Percentiles rank a stretch among this genome's conserved stretches.
phyloP scores from a whole-genome alignment of 2,888 invertebrate genomes.

The Auanema freiburgensis region DNA sequence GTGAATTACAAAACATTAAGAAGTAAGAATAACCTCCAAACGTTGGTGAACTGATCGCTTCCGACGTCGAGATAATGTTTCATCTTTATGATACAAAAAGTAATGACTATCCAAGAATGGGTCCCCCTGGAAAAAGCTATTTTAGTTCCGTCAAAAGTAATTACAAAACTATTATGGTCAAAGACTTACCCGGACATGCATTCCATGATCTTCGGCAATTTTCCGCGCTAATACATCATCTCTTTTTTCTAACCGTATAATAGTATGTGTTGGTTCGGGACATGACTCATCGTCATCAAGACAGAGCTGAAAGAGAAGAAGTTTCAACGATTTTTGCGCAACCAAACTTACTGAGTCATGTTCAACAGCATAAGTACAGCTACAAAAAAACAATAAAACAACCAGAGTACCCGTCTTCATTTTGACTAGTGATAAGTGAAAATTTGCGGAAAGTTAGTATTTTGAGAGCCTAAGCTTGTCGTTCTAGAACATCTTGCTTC shows the following conservation, averaged over 20 bases:
- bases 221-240: slow-evolving; percentile 57
- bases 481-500: no score
- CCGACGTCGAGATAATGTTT: slow-evolving; percentile 34
- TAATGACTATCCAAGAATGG: slow-evolving; percentile 61
- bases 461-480: no score
- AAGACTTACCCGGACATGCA: slow-evolving; percentile 51
- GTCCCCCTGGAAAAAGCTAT: slow-evolving; percentile 38
- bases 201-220: slow-evolving; percentile 56
- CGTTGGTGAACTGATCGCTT: slow-evolving; percentile 46
- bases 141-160: slow-evolving; percentile 2
- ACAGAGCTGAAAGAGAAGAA: slow-evolving; percentile 24
- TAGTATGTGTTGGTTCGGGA: slow-evolving; percentile 45
- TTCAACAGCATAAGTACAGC: slow-evolving; percentile 29
- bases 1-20: background rate
- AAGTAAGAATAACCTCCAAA: slow-evolving; percentile 20
- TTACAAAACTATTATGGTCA: background rate
- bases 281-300: slow-evolving; percentile 28
- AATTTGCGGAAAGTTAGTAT: no score
- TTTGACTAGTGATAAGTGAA: no score
- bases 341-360: slow-evolving; percentile 40
- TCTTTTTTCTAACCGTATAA: slow-evolving; percentile 55
- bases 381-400: no score
- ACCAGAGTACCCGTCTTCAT: no score
- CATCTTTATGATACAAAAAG: slow-evolving; percentile 55
- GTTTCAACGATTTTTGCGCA: background rate